A percentile compares a stretch with the other conserved stretches of the same genome.
phyloP scores from a whole-genome alignment of 1,140 invertebrate genomes.

The Anoplophora glabripennis region DNA sequence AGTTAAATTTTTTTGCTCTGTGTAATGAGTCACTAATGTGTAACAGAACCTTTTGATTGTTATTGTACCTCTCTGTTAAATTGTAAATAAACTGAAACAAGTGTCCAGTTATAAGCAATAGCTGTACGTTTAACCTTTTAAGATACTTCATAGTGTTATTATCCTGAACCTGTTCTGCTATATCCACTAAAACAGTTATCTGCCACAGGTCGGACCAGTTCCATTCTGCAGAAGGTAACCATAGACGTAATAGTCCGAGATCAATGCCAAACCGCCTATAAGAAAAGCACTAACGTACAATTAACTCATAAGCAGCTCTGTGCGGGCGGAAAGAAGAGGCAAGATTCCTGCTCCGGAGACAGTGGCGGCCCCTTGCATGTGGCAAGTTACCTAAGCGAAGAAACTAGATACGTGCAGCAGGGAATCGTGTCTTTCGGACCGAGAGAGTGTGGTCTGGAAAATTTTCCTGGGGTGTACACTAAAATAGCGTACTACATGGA shows the following conservation, averaged over 20 bases:
- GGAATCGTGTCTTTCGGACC: conserved; percentile 57
- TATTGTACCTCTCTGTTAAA: too few species aligned
- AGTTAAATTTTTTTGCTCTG: too few species aligned
- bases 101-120: too few species aligned
- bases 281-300: conserved; percentile 35
- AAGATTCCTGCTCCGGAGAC: conserved; percentile 51
- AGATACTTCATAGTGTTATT: too few species aligned
- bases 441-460: conserved; percentile 51
- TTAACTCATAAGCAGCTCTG: conserved; percentile 58
- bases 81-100: too few species aligned
- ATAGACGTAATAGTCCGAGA: conserved; percentile 50
- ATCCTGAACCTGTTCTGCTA: too few species aligned
- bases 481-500: conserved; percentile 59
- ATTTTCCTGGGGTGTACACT: conserved; percentile 63
- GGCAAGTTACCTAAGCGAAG: conserved; percentile 45
- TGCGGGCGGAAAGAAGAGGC: conserved; percentile 56
- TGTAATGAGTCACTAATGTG: too few species aligned
- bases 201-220: conserved; percentile 40
- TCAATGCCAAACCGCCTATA: conserved; percentile 47
- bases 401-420: conserved; percentile 37
- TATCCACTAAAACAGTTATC: not conserved
- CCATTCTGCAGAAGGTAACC: conserved; percentile 54
- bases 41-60: too few species aligned
- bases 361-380: conserved; percentile 47
- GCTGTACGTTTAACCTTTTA: too few species aligned